Conservation (phyloP, 2,797 vertebrate genomes). For the Tarsius wallacei region DNA sequence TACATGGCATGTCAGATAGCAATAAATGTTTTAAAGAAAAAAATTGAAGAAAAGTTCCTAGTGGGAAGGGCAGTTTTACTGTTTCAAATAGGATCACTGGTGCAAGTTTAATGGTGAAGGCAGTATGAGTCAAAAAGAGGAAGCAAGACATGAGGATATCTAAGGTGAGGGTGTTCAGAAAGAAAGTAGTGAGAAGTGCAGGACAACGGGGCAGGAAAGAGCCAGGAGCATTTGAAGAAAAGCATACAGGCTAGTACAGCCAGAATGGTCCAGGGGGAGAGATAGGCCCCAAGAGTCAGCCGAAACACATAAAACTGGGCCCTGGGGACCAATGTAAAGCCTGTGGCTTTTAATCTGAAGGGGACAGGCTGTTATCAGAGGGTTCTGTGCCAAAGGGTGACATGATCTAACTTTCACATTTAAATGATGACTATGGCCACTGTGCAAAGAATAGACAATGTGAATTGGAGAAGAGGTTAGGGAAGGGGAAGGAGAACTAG, state of each 20-base stretch:
- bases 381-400: not conserved
- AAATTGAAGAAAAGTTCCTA: not conserved
- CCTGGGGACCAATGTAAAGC: not conserved
- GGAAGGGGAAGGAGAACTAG: not conserved
- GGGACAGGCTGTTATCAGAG: not conserved
- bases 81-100: not conserved
- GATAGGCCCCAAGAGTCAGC: not conserved
- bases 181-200: not conserved
- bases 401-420: not conserved
- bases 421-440: not conserved
- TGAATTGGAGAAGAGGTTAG: not conserved
- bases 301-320: not conserved
- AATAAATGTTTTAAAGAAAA: constrained; percentile 5
- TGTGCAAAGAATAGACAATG: not conserved
- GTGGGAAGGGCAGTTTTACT: not conserved
- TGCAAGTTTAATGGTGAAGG: not conserved
- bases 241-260: not conserved
- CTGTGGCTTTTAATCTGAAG: not conserved
- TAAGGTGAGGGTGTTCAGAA: not conserved
- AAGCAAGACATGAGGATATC: not conserved
- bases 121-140: not conserved
- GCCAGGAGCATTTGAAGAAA: not conserved
- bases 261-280: not conserved
- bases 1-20: not conserved
- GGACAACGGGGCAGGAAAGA: not conserved